Evolutionary conservation across 2,797 vertebrate species (phyloP).

Genomic region (Phoebastria nigripes): DNA sequence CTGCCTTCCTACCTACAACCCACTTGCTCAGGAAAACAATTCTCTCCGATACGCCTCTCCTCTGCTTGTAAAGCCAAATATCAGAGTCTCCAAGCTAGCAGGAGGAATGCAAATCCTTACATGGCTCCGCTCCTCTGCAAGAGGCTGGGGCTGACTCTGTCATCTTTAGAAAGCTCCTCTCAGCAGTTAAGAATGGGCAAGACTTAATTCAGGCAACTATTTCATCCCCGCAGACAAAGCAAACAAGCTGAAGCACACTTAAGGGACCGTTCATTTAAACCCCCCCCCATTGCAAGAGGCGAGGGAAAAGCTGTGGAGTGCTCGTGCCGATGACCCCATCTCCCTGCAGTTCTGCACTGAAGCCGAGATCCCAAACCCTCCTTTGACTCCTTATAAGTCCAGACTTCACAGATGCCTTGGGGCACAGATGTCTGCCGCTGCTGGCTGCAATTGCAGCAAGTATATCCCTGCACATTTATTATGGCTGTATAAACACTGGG

Average conservation of each 20-base stretch:
- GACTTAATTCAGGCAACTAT: neutral
- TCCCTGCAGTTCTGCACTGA: neutral
- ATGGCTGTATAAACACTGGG: fast-evolving
- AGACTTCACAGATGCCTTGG: neutral
- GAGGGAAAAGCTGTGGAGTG: fast-evolving
- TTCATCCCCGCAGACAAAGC: neutral
- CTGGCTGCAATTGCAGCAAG: neutral
- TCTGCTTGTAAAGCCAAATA: neutral
- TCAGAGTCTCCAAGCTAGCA: neutral
- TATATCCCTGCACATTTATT: neutral
- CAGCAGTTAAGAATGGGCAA: neutral
- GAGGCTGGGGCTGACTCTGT: neutral
- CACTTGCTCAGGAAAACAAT: neutral
- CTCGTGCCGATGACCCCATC: fast-evolving
- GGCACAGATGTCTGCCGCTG: neutral
- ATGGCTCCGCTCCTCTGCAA: neutral
- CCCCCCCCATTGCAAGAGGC: fast-evolving
- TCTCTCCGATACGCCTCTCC: fast-evolving
- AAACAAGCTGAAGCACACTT: neutral
- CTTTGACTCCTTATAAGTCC: neutral
- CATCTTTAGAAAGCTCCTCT: neutral
- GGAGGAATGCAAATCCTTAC: neutral
- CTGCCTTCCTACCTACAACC: neutral
- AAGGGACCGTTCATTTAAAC: neutral
- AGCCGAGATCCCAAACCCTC: neutral